Conservation (phyloP, 2,797 vertebrate genomes). For the Helicolenus hilgendorfi region DNA sequence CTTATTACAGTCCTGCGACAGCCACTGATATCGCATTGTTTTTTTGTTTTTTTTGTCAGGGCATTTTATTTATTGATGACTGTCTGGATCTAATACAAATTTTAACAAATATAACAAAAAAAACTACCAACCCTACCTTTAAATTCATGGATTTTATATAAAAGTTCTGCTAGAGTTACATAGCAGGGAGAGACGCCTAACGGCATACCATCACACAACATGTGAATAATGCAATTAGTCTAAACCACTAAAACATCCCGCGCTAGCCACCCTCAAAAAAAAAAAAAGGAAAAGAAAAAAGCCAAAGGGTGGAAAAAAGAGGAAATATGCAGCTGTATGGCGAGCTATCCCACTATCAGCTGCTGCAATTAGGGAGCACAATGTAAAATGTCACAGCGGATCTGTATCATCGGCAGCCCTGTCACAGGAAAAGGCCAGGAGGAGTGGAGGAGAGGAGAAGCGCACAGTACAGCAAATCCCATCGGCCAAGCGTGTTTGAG, state of each 20-base stretch:
- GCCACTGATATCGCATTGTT: no score
- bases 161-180: neutral
- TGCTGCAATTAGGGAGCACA: slow-evolving; percentile 86
- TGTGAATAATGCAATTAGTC: slow-evolving; percentile 48
- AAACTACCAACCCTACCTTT: no score
- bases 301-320: slow-evolving; percentile 33
- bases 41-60: no score
- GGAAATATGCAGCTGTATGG: slow-evolving; percentile 77
- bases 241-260: neutral
- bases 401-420: slow-evolving; percentile 86
- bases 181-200: slow-evolving; percentile 6
- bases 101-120: no score
- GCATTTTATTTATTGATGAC: no score
- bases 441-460: slow-evolving; percentile 57
- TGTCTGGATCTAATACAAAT: no score
- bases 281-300: slow-evolving; percentile 15
- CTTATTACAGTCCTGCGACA: rapidly evolving
- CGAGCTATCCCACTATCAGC: slow-evolving; percentile 81
- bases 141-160: neutral
- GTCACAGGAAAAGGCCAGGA: slow-evolving; percentile 84
- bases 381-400: slow-evolving; percentile 89
- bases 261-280: neutral
- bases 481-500: slow-evolving; percentile 71
- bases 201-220: slow-evolving; percentile 30
- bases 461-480: slow-evolving; percentile 59